These are phyloP conservation scores for Chitala chitala DNA, from an alignment of 2,113 vertebrate genomes.

Conservation along the genomic window DNA sequence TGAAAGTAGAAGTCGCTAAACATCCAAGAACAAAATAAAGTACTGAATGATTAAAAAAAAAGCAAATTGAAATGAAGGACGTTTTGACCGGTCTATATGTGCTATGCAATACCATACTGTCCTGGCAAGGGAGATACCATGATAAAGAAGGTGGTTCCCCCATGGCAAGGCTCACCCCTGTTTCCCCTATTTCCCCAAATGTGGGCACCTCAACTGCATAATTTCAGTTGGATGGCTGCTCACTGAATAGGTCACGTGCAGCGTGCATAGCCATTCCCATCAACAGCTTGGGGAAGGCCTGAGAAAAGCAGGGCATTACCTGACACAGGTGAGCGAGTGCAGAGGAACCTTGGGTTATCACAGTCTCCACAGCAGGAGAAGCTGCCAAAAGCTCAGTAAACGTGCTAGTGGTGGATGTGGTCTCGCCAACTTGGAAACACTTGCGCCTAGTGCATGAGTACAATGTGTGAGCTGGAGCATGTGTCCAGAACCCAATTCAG, in stretches of 20 bases:
- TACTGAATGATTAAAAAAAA: no score
- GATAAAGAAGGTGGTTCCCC: no score
- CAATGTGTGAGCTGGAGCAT: conserved; percentile 69
- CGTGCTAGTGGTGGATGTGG: conserved; percentile 31
- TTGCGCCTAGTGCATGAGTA: conserved; percentile 69
- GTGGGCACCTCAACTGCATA: no score
- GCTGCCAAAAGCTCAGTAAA: conserved; percentile 25
- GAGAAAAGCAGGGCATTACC: conserved; percentile 60
- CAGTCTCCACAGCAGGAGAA: conserved; percentile 40
- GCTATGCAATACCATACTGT: no score
- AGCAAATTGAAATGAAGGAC: neutral
- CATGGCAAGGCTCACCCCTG: no score
- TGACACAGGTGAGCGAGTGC: conserved; percentile 64
- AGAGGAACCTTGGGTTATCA: conserved; percentile 49
- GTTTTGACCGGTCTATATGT: no score
- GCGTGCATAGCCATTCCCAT: conserved; percentile 40
- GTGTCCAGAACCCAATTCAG: conserved; percentile 59
- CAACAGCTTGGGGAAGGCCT: conserved; percentile 49
- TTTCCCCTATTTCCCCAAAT: no score
- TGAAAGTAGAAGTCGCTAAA: no score
- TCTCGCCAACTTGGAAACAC: conserved; percentile 61
- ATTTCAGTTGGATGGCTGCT: conserved; percentile 49
- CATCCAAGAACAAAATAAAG: no score
- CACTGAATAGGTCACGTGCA: conserved; percentile 47
- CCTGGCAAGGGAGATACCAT: no score